Conservation (phyloP, 2,888 invertebrate species). For the Molorchus minor region DNA sequence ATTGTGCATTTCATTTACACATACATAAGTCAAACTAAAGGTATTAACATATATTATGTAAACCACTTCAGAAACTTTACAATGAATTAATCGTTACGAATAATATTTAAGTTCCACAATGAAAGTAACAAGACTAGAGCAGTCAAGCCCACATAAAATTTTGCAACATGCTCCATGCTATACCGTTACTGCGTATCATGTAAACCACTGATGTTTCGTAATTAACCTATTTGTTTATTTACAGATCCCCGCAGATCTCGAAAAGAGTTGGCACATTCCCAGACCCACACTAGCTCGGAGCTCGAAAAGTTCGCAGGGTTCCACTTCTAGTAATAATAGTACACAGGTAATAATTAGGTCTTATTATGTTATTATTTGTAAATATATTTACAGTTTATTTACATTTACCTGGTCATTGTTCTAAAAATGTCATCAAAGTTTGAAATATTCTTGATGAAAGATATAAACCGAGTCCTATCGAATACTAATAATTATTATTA, state of each 20-base stretch:
- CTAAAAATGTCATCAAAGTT: too few species aligned
- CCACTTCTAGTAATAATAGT: slow-evolving; percentile 78
- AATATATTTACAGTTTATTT: not conserved
- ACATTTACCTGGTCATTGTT: too few species aligned
- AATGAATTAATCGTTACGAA: too few species aligned
- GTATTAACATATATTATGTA: too few species aligned
- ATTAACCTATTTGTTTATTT: slow-evolving; percentile 37
- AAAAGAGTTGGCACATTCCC: slow-evolving; percentile 81
- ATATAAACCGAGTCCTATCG: too few species aligned
- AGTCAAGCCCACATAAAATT: not conserved
- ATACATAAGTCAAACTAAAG: too few species aligned
- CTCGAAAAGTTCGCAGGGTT: slow-evolving; percentile 73
- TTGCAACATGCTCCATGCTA: not conserved
- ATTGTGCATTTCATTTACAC: too few species aligned
- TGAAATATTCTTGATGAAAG: too few species aligned
- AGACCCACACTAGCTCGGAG: slow-evolving; percentile 77
- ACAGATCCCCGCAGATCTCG: slow-evolving; percentile 60
- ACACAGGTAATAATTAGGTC: slow-evolving; percentile 73
- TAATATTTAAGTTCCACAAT: too few species aligned
- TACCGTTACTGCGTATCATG: not conserved
- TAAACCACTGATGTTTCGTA: not conserved
- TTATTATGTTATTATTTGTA: not conserved
- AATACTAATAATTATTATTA: too few species aligned
- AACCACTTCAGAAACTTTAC: too few species aligned
- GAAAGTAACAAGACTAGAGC: slow-evolving; percentile 3